Base-by-base conservation (phyloP, 2,797 vertebrate genomes). In the Melanotaenia boesemani region DNA sequence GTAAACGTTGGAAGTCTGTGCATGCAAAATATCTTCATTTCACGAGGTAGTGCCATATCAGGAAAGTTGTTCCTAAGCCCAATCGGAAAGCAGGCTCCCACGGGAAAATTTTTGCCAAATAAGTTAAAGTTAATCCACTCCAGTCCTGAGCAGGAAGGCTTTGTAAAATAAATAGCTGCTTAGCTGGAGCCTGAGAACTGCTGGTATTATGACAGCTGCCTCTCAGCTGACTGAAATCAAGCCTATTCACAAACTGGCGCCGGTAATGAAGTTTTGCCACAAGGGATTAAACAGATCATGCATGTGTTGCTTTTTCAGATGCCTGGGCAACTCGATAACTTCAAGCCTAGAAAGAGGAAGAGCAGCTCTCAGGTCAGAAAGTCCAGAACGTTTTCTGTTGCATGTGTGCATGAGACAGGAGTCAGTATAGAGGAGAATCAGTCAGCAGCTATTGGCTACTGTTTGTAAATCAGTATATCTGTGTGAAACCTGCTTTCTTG, bases 311-410 rank as follows among this genome's bases (percentile, higher is more conserved):
- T 74, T 70, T 64, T 89, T 72, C 83, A 96, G 95, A 92, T 94
- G 90, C 65, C 93, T 74, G 92, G 90, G 72, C 93, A 84, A 72
- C 87, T 89, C 34, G 81, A 87, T 20, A 82, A 85, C 28, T 74
- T 92, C 7, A 93, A 87, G 2, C 84, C 90, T 57, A 94, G 91
- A 37, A 92, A 93, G 73, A 90, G 92, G 86, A 94, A 89, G 64
- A 89, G 67, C 28, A 46, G 67, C 60, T 77, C 83, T 46, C 80
- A 85, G 61, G 78, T 82, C 62, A 91, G 81, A 82, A 63, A 66
- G 84, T 82, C 89, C 86, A 77, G 72, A 77, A 91, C 93, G 94
- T 93, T 95, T 75, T 70, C 88, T 87, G 63, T 79, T 62, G 18
- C n/a, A 0, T 30, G 34, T 65, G 2, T 52, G 20, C 2, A 24